Percentiles rank a stretch among this genome's conserved stretches.
These are phyloP conservation scores for Orientallactaga sibirica DNA, from an alignment of 2,797 vertebrate genomes.

Conservation along the genomic window DNA sequence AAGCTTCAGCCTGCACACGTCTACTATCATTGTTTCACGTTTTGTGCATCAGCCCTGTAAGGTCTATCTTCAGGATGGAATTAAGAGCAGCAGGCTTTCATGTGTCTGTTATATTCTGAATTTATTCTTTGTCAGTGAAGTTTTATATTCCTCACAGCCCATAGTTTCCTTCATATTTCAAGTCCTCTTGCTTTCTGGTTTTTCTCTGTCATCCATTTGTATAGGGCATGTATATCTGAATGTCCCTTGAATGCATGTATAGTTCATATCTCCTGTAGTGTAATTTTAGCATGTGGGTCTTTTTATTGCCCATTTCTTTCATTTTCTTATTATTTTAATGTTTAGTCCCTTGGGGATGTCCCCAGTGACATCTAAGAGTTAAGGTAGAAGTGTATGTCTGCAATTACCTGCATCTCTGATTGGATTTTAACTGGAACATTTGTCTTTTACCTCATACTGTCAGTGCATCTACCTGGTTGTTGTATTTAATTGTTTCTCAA, in stretches of 20 bases:
- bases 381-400: background rate
- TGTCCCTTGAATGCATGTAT: background rate
- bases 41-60: background rate
- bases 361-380: background rate
- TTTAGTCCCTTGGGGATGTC: background rate
- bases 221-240: background rate
- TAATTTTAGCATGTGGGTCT: background rate
- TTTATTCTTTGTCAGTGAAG: background rate
- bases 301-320: background rate
- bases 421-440: background rate
- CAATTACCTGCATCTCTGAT: too few relatives aligned
- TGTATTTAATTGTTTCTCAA: background rate
- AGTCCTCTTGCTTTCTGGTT: background rate
- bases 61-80: background rate
- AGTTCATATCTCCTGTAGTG: background rate
- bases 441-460: background rate
- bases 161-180: background rate
- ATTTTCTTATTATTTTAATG: background rate
- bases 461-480: background rate
- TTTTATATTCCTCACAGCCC: background rate
- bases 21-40: background rate
- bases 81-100: background rate
- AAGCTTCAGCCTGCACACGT: background rate
- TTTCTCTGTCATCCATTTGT: background rate
- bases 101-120: background rate